Base-by-base conservation (phyloP, 2,113 vertebrate species). In the Heteronetta atricapilla region DNA sequence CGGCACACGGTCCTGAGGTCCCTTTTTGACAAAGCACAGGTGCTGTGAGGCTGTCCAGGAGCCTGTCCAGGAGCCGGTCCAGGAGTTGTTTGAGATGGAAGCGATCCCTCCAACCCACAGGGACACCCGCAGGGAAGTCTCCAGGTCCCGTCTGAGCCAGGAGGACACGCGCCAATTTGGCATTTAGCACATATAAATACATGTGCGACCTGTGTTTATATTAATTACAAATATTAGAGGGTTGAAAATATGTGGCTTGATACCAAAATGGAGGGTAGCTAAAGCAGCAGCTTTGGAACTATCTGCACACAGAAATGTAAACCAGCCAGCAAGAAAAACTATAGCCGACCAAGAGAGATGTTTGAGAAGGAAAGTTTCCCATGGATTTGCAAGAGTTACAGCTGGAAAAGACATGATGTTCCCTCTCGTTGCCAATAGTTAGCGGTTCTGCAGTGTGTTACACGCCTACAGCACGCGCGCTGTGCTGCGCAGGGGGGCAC, bases 351-450 rank as follows among this genome's bases (percentile, higher is more conserved):
- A 79, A n/a, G 1, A 10, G 18, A 90, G 16, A 42, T 21, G 13
- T 48, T 79, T 69, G n/a, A 82, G 36, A 75, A 55, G 28, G 73
- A 82, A 84, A 33, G 8, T 90, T 96, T 96, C 93, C 86, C 93
- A 94, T 4, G 28, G 80, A 87, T 92, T 76, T 84, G 58, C 40
- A 58, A 50, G 62, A 73, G 59, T 62, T 88, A 81, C 86, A 95
- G 70, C 63, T 96, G 92, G 74, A 73, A 93, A 90, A 93, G 74
- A 79, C 88, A 77, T 31, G 80, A 36, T 90, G 77, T 88, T 95
- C 81, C 36, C n/a, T 70, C 29, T 74, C 20, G 38, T 53, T 89
- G 95, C 88, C 95, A 94, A 5, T 55, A n/a, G 53, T 73, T n/a
- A 92, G 74, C 40, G 48, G 66, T 33, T 87, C 13, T 76, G 40